Percentiles rank a stretch among this genome's conserved stretches.
Conservation (phyloP, 2,888 invertebrate genomes). For the Hirtodrosophila alboralis region DNA sequence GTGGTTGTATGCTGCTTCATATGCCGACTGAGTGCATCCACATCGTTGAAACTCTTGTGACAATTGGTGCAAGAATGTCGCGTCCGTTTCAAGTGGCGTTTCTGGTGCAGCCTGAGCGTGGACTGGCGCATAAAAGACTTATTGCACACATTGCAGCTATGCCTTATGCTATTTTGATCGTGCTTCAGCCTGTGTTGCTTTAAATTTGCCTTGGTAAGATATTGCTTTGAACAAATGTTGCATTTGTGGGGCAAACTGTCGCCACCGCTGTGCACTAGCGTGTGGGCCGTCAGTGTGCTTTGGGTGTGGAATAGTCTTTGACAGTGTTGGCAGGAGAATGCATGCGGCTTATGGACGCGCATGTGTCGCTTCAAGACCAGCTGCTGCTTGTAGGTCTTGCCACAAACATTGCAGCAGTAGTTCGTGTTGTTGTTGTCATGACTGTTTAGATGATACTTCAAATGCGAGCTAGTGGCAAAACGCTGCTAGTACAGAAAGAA, state of each 20-base stretch:
- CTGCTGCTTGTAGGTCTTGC: slow-evolving; percentile 88
- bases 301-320: slow-evolving; percentile 87
- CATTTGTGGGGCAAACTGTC: slow-evolving; percentile 87
- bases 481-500: slow-evolving; percentile 84
- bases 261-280: slow-evolving; percentile 87
- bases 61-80: slow-evolving; percentile 88
- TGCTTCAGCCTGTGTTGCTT: slow-evolving; percentile 86
- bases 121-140: slow-evolving; percentile 87
- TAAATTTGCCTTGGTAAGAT: slow-evolving; percentile 88
- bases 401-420: slow-evolving; percentile 84
- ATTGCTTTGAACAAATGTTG: slow-evolving; percentile 85
- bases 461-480: slow-evolving; percentile 89
- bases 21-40: slow-evolving; percentile 89
- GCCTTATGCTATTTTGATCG: slow-evolving; percentile 52
- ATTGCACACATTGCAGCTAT: slow-evolving; percentile 87
- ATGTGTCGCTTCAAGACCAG: slow-evolving; percentile 90
- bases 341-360: slow-evolving; percentile 86
- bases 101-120: slow-evolving; percentile 86
- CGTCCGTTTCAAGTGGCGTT: slow-evolving; percentile 85
- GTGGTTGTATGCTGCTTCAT: slow-evolving; percentile 81
- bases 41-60: slow-evolving; percentile 87
- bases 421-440: slow-evolving; percentile 31
- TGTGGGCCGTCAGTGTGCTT: slow-evolving; percentile 87
- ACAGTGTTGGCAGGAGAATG: slow-evolving; percentile 86
- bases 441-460: slow-evolving; percentile 88